Evolutionary conservation across 2,113 vertebrate genomes (phyloP), one percentile per base, ranked within the genome.

Genomic region (Strigops habroptila): DNA sequence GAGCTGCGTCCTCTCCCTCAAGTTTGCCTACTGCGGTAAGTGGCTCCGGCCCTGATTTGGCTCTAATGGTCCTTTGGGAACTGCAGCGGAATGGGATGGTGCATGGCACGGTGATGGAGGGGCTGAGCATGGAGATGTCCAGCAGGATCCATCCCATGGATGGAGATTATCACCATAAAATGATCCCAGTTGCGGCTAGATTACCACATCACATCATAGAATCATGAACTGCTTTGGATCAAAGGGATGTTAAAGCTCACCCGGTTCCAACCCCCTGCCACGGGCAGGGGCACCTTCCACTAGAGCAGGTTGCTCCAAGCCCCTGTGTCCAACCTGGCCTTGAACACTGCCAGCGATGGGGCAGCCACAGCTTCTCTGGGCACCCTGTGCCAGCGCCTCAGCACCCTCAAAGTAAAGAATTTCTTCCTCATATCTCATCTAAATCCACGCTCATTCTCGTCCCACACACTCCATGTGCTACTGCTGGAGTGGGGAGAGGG

Each of bases 1-100:
- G 97, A 99, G 99, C 98, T 99, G 99, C 0, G 99, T 99, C 90
- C 99, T 99, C 13, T 99, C 99, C 12, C 99, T 99, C 91, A 99
- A 99, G 93, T 99, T 99, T 1, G 99, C 99, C 97, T 99, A 99
- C 97, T 99, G 99, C 10, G 99, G 99, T 94, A n/a, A 88, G 92
- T 1, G 6, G 43, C 33, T 19, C 35, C 9, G 1, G 2, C 21
- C 25, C 18, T 1, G 2, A 0, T 6, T 22, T 8, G 12, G 44
- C 51, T 44, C 33, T 43, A 18, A 2, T 0, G 14, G 44, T 15
- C 67, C 69, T 30, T 2, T 18, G 35, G 24, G 37, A 35, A 59
- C 33, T 3, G 22, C 33, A 5, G 0, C 10, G 57, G 44, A 35
- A 4, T 10, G 90, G 43, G 37, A 5, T 0, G 0, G 3, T 16